phyloP scores from a whole-genome alignment of 2,113 vertebrate species.

The Pithys albifrons region DNA sequence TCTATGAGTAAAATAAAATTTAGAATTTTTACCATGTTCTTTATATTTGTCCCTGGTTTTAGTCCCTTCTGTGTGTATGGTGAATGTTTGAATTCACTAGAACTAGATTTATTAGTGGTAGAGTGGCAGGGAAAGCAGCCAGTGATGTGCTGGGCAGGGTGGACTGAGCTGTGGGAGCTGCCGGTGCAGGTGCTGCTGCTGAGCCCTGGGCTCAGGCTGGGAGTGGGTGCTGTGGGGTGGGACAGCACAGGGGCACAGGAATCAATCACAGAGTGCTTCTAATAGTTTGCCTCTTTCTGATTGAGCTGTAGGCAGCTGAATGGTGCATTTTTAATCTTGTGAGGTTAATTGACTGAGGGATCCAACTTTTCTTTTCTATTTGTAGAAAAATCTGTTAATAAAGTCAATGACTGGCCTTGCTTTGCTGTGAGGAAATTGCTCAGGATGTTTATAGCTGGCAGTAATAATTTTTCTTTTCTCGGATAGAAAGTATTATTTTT shows the following conservation, averaged over 20 bases:
- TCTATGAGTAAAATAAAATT: background rate
- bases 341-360: background rate
- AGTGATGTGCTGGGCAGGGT: too few relatives aligned
- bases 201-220: rapidly evolving
- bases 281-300: background rate
- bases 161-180: background rate
- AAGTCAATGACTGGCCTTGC: background rate
- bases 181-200: background rate
- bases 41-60: background rate
- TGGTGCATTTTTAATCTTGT: background rate
- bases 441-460: background rate
- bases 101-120: rapidly evolving
- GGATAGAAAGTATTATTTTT: background rate
- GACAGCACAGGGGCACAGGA: background rate
- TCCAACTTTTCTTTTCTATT: background rate
- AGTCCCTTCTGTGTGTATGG: background rate
- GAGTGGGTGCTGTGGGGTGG: rapidly evolving
- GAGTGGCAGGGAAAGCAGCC: background rate
- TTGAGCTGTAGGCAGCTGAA: background rate
- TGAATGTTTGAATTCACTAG: background rate
- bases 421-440: background rate
- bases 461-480: background rate
- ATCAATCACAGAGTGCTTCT: rapidly evolving
- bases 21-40: background rate
- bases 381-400: background rate